Conservation (phyloP, 2,797 vertebrate genomes). For the Neosalanx taihuensis region DNA sequence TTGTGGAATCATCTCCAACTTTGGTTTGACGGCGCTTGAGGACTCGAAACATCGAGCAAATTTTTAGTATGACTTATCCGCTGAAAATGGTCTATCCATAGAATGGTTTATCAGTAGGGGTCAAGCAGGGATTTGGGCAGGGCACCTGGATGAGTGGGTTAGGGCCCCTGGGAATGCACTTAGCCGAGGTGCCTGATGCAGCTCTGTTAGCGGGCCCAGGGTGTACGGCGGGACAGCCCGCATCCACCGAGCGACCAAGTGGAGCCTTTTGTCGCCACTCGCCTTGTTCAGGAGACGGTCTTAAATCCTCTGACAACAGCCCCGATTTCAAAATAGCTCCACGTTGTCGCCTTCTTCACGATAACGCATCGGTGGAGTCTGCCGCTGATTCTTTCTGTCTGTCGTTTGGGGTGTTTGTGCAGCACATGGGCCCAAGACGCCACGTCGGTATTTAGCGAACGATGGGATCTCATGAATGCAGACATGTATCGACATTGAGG, state of each 20-base stretch:
- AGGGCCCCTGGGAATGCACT: constrained; percentile 75
- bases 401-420: constrained; percentile 28
- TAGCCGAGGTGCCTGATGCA: constrained; percentile 67
- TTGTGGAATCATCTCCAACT: not conserved
- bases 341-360: constrained; percentile 36
- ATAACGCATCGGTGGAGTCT: constrained; percentile 38
- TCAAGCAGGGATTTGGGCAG: constrained; percentile 72
- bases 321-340: constrained; percentile 54
- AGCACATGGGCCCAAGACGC: constrained; percentile 21
- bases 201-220: constrained; percentile 62
- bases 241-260: constrained; percentile 43
- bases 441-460: not conserved
- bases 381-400: constrained; percentile 5
- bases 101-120: constrained; percentile 73
- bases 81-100: constrained; percentile 61
- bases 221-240: constrained; percentile 62
- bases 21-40: not conserved
- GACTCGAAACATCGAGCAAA: not conserved
- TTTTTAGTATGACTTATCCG: not conserved
- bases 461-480: not conserved
- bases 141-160: constrained; percentile 39
- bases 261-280: constrained; percentile 50
- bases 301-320: constrained; percentile 26
- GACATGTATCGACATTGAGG: too few relatives aligned
- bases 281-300: constrained; percentile 42